Base-by-base conservation (phyloP, 2,888 invertebrate species). In the Orchesellides sinensis region DNA sequence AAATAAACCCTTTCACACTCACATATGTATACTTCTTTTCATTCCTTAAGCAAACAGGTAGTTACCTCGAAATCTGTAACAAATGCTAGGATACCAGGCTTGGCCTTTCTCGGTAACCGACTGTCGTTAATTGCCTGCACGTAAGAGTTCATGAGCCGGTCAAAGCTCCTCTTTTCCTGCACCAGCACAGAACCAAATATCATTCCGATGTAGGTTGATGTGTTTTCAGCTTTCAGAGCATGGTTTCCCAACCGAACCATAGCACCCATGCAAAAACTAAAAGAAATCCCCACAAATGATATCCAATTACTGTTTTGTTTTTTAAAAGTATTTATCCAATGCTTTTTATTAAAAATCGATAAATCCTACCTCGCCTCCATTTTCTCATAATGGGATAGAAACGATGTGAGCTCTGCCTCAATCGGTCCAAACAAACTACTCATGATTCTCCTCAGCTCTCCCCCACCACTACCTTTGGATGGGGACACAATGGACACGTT, bases 261-360 rank as follows among this genome's bases (percentile, higher is more conserved):
- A 84, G 98, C 95, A 88, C 97, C 96, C 93, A 98, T 95, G 70
- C 96, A 97, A 90, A 97, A 97, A 90, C 97, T 98, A 89, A 32
- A 66, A 79, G 54, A 32, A 21, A 12, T n/a, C n/a, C n/a, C n/a
- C n/a, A n/a, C n/a, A n/a, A n/a, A n/a, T n/a, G n/a, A n/a, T n/a
- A n/a, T n/a, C n/a, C n/a, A n/a, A n/a, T n/a, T n/a, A n/a, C n/a
- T n/a, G n/a, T n/a, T n/a, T n/a, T n/a, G n/a, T n/a, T n/a, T n/a
- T n/a, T n/a, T n/a, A n/a, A n/a, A n/a, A n/a, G n/a, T n/a, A n/a
- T n/a, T n/a, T n/a, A n/a, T n/a, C n/a, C n/a, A n/a, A 35, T 35
- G 40, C 40, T 35, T 35, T 10, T 10, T 6, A 35, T 6, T 35
- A 6, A 35, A 35, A 32, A 32, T 32, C 6, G 40, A 8, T 40